Percentiles rank a stretch among this genome's conserved stretches.
phyloP scores from a whole-genome alignment of 2,113 vertebrate species.

The Paedocypris sp. region DNA sequence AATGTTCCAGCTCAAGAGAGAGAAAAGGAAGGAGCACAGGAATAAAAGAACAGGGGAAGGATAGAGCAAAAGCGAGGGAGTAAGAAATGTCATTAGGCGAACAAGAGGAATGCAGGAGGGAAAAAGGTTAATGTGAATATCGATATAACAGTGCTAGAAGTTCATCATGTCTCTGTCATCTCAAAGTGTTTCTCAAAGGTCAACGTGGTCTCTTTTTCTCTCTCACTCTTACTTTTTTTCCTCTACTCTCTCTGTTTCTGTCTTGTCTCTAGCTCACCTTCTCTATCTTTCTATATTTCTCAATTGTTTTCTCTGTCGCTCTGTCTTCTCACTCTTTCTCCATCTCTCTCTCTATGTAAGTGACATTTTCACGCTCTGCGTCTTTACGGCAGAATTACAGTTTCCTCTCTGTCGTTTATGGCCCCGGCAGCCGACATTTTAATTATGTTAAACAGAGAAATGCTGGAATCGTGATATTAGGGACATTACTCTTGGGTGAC shows the following conservation, averaged over 20 bases:
- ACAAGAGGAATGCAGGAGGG: slow-evolving; percentile 19
- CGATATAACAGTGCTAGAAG: slow-evolving; percentile 63
- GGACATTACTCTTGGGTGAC: slow-evolving; percentile 62
- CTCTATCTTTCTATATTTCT: slow-evolving; percentile 69
- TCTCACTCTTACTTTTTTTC: no score
- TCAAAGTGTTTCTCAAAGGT: slow-evolving; percentile 62
- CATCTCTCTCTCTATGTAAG: slow-evolving; percentile 69
- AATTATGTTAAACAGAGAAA: slow-evolving; percentile 71
- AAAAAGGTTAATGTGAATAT: slow-evolving; percentile 72
- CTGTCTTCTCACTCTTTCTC: slow-evolving; percentile 12
- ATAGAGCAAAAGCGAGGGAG: slow-evolving; percentile 26
- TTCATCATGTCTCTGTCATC: slow-evolving; percentile 65
- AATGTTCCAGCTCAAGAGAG: neutral
- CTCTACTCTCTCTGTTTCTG: slow-evolving; percentile 7
- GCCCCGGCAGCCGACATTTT: slow-evolving; percentile 60
- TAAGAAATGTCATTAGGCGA: slow-evolving; percentile 37
- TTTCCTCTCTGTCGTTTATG: slow-evolving; percentile 61
- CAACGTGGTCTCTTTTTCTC: slow-evolving; percentile 45
- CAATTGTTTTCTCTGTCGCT: slow-evolving; percentile 10
- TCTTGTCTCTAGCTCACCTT: slow-evolving; percentile 31
- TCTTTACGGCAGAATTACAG: slow-evolving; percentile 63
- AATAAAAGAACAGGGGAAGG: neutral
- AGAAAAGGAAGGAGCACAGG: neutral
- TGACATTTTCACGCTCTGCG: slow-evolving; percentile 65
- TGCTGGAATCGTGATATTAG: slow-evolving; percentile 65